Conservation (phyloP, 2,113 vertebrate genomes). For the Cyphomyrus plagiostoma region DNA sequence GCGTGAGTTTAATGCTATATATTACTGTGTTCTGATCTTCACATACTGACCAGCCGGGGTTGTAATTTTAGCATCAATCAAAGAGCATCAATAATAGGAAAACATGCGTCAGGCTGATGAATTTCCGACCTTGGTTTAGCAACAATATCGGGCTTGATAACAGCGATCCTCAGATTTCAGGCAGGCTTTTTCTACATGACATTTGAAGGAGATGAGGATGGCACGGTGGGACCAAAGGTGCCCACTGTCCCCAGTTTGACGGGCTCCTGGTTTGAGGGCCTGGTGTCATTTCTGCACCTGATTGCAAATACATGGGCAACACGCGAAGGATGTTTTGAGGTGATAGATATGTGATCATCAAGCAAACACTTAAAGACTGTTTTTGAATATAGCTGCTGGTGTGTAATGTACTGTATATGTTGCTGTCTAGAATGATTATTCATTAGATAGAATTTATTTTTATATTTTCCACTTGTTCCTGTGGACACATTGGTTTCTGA, state of each 20-base stretch:
- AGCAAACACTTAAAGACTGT: conserved; percentile 44
- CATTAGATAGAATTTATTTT: conserved; percentile 58
- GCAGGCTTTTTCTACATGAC: neutral
- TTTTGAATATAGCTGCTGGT: conserved; percentile 58
- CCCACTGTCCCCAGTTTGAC: neutral
- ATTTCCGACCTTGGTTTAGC: neutral
- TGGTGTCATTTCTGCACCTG: neutral
- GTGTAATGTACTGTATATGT: conserved; percentile 36
- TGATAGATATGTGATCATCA: conserved; percentile 29
- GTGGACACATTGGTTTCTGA: conserved; percentile 15
- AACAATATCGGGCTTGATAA: neutral
- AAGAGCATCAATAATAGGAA: neutral
- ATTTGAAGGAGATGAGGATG: no score
- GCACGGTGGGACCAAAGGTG: neutral
- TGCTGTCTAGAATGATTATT: conserved; percentile 40
- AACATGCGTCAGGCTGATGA: neutral
- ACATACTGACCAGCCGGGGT: neutral
- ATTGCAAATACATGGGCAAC: neutral
- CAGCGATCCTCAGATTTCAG: neutral
- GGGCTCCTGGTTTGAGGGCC: neutral
- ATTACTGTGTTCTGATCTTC: neutral
- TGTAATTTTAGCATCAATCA: neutral
- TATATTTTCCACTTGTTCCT: conserved; percentile 52
- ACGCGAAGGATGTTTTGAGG: conserved; percentile 26
- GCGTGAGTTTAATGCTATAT: conserved; percentile 24